These are phyloP conservation scores for Melangyna quadrimaculata DNA, from an alignment of 2,888 invertebrate species.

Conservation along the genomic window DNA sequence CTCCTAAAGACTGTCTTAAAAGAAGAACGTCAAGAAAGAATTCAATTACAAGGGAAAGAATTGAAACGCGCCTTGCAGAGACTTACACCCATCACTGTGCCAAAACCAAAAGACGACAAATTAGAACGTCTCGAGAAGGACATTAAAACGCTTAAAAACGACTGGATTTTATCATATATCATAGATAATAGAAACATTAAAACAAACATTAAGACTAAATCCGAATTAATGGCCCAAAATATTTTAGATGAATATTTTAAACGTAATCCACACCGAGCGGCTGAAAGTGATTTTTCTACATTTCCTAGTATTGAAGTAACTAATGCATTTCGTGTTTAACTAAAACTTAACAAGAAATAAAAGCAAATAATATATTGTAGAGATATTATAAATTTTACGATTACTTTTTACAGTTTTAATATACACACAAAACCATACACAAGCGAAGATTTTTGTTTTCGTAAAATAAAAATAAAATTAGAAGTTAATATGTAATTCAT, in stretches of 20 bases:
- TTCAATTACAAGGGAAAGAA: conserved; percentile 82
- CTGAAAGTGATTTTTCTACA: conserved; percentile 77
- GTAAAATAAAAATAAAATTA: conserved; percentile 9
- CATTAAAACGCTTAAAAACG: conserved; percentile 74
- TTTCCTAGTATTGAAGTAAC: conserved; percentile 75
- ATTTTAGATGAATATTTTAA: conserved; percentile 79
- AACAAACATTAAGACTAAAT: conserved; percentile 36
- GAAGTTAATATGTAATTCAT: not conserved
- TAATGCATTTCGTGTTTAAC: conserved; percentile 62
- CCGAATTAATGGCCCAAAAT: conserved; percentile 75
- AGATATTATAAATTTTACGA: conserved; percentile 1
- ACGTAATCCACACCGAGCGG: conserved; percentile 78
- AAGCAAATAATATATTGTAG: not conserved
- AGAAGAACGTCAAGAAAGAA: conserved; percentile 83
- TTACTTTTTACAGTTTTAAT: conserved; percentile 16
- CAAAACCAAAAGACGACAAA: conserved; percentile 77
- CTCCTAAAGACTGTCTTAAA: conserved; percentile 82
- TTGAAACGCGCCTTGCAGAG: conserved; percentile 82
- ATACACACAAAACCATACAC: not conserved
- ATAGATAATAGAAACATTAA: conserved; percentile 73
- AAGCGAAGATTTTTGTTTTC: conserved; percentile 32
- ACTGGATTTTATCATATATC: conserved; percentile 76
- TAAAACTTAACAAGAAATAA: not conserved
- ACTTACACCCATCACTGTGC: conserved; percentile 82
- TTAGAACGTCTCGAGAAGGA: conserved; percentile 77